A percentile compares a stretch with the other conserved stretches of the same genome.
These are phyloP conservation scores for Mesitornis unicolor DNA, from an alignment of 2,113 vertebrate species.

Conservation along the genomic window DNA sequence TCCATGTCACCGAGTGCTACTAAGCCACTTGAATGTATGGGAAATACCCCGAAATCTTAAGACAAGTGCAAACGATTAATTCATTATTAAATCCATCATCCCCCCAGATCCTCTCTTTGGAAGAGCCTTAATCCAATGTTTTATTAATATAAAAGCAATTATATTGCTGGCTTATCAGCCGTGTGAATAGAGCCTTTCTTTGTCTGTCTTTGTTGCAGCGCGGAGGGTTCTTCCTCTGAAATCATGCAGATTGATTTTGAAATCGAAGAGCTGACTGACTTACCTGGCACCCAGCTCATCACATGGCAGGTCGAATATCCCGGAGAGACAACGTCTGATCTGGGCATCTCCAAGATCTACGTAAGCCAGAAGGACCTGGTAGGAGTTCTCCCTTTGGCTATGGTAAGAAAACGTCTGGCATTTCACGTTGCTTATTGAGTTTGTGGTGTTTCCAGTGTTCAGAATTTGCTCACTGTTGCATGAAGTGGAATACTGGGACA, in stretches of 20 bases:
- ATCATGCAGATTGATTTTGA: conserved; percentile 92
- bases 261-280: conserved; percentile 79
- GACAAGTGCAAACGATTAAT: not conserved
- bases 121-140: not conserved
- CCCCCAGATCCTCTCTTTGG: not conserved
- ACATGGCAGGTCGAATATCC: conserved; percentile 91
- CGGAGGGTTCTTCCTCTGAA: conserved; percentile 69
- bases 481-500: not conserved
- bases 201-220: conserved; percentile 36
- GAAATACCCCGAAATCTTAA: not conserved
- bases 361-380: conserved; percentile 86
- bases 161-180: not conserved
- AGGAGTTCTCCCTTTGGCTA: conserved; percentile 85
- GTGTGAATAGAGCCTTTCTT: not conserved
- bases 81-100: not conserved
- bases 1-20: not conserved
- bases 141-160: conserved; percentile 1
- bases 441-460: not conserved
- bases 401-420: conserved; percentile 76
- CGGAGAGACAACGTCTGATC: conserved; percentile 62
- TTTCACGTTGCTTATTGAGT: too few species aligned
- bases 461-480: not conserved
- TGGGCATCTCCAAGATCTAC: conserved; percentile 88
- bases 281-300: conserved; percentile 83
- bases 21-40: not conserved